Evolutionary conservation across 2,797 vertebrate species (phyloP).

Genomic region (Notamacropus eugenii): DNA sequence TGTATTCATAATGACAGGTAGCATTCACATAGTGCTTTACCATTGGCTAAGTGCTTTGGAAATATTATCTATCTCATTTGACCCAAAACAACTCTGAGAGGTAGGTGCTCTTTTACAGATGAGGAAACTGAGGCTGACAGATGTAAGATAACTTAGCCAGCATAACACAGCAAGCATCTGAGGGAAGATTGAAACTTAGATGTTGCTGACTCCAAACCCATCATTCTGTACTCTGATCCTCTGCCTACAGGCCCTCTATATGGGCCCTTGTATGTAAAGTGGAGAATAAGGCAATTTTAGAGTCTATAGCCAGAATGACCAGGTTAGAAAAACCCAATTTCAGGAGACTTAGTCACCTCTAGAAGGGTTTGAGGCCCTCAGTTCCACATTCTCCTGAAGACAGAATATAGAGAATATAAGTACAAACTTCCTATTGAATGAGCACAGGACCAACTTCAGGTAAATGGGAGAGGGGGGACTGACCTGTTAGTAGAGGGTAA

Average conservation of each 20-base stretch:
- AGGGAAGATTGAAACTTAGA: not conserved
- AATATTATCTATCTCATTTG: not conserved
- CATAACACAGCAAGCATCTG: not conserved
- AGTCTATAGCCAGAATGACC: not conserved
- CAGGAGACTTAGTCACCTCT: not conserved
- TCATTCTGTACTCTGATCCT: not conserved
- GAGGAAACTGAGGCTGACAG: not conserved
- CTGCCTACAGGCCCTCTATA: not conserved
- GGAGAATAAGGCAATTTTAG: not conserved
- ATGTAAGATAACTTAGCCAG: not conserved
- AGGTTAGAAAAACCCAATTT: not conserved
- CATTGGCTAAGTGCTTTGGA: not conserved
- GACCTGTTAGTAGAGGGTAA: not conserved
- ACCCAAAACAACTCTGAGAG: not conserved
- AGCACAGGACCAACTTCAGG: not conserved
- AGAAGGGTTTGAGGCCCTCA: not conserved
- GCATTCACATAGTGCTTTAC: not conserved
- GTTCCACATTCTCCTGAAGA: not conserved
- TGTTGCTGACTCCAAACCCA: not conserved
- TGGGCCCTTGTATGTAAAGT: not conserved
- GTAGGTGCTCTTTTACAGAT: not conserved
- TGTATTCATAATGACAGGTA: not conserved
- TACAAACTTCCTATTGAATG: not conserved
- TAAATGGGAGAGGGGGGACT: rapidly evolving
- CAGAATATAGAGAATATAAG: not conserved